Percentiles rank a stretch among this genome's conserved stretches.
Conservation (phyloP, 2,797 vertebrate genomes). For the Tragelaphus eurycerus region DNA sequence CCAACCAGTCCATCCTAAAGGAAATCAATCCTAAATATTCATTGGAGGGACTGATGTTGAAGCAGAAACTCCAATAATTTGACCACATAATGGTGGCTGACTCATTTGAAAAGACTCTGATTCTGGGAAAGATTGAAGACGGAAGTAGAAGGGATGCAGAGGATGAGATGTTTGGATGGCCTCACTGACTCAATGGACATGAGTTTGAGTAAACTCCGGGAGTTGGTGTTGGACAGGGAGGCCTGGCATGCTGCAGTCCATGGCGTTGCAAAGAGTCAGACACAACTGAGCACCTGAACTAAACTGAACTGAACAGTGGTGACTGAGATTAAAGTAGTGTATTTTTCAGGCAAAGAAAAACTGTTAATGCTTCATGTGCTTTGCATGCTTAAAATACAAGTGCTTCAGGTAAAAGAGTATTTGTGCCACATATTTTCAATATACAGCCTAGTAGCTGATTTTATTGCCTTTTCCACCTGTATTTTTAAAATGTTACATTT, state of each 20-base stretch:
- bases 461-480: not conserved
- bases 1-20: not conserved
- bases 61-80: not conserved
- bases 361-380: not conserved
- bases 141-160: not conserved
- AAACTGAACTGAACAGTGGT: not conserved
- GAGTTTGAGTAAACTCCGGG: not conserved
- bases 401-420: not conserved
- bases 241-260: not conserved
- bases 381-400: not conserved
- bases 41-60: not conserved
- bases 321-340: not conserved
- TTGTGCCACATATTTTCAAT: not conserved
- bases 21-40: not conserved
- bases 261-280: not conserved
- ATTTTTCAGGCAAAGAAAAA: not conserved
- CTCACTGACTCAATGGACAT: not conserved
- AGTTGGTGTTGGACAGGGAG: not conserved
- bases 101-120: not conserved
- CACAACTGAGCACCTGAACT: not conserved
- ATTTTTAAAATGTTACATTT: slow-evolving; percentile 24
- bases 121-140: not conserved
- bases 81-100: not conserved
- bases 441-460: not conserved
- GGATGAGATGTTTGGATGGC: not conserved